Conservation (phyloP, 2,797 vertebrate species). For the Catostomus latipinnis region DNA sequence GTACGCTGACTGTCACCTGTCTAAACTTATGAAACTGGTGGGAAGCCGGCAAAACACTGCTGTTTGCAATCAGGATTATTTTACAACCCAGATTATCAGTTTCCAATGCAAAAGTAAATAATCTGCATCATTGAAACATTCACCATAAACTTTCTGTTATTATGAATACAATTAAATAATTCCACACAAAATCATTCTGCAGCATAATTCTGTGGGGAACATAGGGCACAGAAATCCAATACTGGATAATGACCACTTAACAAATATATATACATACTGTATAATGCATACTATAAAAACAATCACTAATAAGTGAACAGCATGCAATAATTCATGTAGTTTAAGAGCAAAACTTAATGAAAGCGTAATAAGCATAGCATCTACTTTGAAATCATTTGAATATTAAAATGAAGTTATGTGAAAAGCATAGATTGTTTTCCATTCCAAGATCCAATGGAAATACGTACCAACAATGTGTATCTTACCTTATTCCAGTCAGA, state of each 20-base stretch:
- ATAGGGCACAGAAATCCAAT: not conserved
- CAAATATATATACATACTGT: not conserved
- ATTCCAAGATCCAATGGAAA: not conserved
- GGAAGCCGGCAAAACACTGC: not conserved
- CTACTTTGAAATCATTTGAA: not conserved
- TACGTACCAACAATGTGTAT: not conserved
- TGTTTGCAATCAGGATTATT: not conserved
- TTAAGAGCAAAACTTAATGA: constrained; percentile 9
- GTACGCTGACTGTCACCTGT: not conserved
- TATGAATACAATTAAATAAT: no score
- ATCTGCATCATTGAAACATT: not conserved
- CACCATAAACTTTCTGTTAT: no score
- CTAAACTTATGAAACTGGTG: not conserved
- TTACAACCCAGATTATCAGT: not conserved
- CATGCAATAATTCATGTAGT: not conserved
- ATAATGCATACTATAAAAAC: not conserved
- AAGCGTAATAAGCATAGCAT: constrained; percentile 25
- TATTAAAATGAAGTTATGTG: not conserved
- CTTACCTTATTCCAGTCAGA: constrained; percentile 89
- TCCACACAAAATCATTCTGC: no score
- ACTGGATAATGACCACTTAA: not conserved
- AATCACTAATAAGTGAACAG: not conserved
- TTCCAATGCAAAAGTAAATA: no score
- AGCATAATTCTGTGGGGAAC: not conserved
- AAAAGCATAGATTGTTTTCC: not conserved